Base-by-base conservation (phyloP, 1,140 invertebrate species). In the Caerostris extrusa region DNA sequence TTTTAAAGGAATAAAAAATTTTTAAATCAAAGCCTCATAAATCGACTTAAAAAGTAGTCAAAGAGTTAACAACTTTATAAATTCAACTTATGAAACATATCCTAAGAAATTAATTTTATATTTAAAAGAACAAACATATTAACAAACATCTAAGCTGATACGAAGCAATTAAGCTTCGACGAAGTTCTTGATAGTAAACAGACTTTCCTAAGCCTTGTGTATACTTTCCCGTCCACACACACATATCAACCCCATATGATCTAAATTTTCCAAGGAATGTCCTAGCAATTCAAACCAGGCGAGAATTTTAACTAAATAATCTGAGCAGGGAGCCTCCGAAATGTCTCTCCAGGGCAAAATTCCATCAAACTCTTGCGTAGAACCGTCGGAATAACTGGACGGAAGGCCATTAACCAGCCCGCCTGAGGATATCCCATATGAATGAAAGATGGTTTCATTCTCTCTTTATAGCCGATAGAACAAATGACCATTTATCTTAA, bases 381-480 rank as follows among this genome's bases (percentile, higher is more conserved):
- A 3, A 19, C 71, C 71, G 3, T 10, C n/a, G 5, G 2, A 77
- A 50, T 53, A 19, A 7, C 19, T 53, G 71, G 71, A 77, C 34
- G 71, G 71, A 53, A 77, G 71, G 71, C 3, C 71, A 77, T 77
- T 77, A 77, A 8, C 8, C 17, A 17, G 10, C 19, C 6, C 19
- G 34, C n/a, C 19, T 0, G n/a, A 77, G 7, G 71, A 53, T 34
- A 34, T 19, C 8, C 34, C 19, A 12, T 77, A 85, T 85, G 55
- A 56, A 85, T 85, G 82, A 85, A 85, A 85, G 82, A 85, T 85
- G 82, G 56, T 8, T 55, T 57, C 50, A 7, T 19, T 57, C 53
- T 12, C 82, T 57, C 56, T 50, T 17, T n/a, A 57, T 53, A 19
- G 82, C 82, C 56, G 2, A 55, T 4, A 12, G 82, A 57, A 0